Evolutionary conservation across 2,797 vertebrate genomes (phyloP).

Genomic region (Xenops minutus): DNA sequence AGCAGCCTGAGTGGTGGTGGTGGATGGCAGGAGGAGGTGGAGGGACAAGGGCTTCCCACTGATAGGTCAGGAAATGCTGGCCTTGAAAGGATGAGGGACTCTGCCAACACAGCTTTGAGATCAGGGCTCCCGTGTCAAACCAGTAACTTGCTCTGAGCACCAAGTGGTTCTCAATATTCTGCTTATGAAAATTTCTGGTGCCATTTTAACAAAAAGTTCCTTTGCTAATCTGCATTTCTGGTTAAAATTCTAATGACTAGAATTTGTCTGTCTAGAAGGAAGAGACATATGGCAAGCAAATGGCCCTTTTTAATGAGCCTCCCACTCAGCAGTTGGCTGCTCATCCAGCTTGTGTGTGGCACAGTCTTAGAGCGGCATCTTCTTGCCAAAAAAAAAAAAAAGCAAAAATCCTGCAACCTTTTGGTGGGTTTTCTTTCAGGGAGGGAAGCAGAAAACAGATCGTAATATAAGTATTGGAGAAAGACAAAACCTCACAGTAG

Average conservation of each 20-base stretch:
- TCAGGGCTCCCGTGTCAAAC: not conserved
- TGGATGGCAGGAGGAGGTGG: not conserved
- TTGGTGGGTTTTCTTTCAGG: not conserved
- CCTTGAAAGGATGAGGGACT: not conserved
- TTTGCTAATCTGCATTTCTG: constrained; percentile 33
- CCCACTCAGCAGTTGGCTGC: constrained; percentile 63
- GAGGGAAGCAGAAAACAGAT: not conserved
- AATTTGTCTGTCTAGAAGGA: constrained; percentile 51
- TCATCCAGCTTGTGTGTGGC: constrained; percentile 62
- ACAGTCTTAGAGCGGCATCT: constrained; percentile 13
- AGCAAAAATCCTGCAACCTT: not conserved
- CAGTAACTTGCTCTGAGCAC: not conserved
- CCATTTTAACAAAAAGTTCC: constrained; percentile 2
- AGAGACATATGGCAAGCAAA: constrained; percentile 68
- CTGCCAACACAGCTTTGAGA: not conserved
- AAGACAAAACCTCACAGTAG: not conserved
- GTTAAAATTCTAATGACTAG: constrained; percentile 24
- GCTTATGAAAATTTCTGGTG: constrained; percentile 14
- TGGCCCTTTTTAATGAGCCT: constrained; percentile 60
- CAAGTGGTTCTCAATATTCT: accelerated
- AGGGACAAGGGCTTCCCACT: not conserved
- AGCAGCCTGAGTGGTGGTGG: not conserved
- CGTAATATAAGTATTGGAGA: not conserved
- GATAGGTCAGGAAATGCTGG: not conserved
- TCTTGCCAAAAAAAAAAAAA: constrained; percentile 33